A percentile compares a stretch with the other conserved stretches of the same genome.
Evolutionary conservation across 92 coral and sea anemone genomes (phyloP).

Genomic region (Scolanthus callimorphus): DNA sequence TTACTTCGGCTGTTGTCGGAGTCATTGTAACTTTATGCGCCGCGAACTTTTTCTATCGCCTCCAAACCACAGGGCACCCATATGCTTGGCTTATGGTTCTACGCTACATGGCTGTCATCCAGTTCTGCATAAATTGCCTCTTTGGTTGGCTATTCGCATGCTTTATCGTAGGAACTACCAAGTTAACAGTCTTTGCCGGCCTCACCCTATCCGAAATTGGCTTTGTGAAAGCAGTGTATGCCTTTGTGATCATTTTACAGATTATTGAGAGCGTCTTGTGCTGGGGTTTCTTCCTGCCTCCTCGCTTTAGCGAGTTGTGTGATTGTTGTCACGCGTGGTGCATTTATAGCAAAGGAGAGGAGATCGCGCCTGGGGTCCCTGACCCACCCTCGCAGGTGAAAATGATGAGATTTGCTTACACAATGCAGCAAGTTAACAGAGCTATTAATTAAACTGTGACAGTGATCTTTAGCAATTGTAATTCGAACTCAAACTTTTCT

Average conservation of each 20-base stretch:
- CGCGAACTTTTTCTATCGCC: conserved; percentile 6
- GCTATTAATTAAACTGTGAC: too few relatives aligned
- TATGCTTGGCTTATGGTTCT: conserved; percentile 7
- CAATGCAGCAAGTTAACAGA: background rate
- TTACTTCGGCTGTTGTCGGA: conserved; percentile 8
- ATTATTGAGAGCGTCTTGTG: conserved; percentile 3
- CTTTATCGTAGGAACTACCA: background rate
- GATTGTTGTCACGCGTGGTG: conserved; percentile 14
- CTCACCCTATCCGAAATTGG: background rate
- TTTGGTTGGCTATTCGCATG: background rate
- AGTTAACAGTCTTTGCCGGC: background rate
- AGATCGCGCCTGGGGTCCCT: conserved; percentile 9
- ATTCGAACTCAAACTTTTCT: too few relatives aligned
- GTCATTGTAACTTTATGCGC: background rate
- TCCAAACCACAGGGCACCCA: background rate
- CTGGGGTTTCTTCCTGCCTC: background rate
- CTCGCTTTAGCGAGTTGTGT: background rate
- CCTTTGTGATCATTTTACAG: background rate
- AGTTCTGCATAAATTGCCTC: background rate
- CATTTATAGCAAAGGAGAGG: conserved; percentile 24
- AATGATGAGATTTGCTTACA: conserved; percentile 1
- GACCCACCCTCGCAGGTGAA: conserved; percentile 9
- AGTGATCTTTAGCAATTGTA: too few relatives aligned
- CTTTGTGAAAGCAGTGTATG: background rate
- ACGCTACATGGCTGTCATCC: background rate